phyloP scores from a whole-genome alignment of 2,888 invertebrate species.

The Pammene fasciana region DNA sequence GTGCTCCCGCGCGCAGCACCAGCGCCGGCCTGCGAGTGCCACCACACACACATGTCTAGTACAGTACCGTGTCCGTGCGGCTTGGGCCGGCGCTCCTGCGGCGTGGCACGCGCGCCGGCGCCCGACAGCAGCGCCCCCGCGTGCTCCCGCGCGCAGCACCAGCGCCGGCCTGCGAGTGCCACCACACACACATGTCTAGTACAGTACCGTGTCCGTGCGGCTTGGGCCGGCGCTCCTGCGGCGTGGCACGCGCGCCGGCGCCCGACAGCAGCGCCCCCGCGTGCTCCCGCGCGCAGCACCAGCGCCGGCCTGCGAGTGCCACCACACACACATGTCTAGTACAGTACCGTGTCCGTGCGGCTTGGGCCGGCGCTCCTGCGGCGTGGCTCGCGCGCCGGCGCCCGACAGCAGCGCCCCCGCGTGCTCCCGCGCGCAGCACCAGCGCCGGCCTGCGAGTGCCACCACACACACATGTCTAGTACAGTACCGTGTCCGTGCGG shows the following conservation, averaged over 20 bases:
- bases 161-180: conserved; percentile 86
- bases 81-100: conserved; percentile 52
- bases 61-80: conserved; percentile 54
- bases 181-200: too few species aligned
- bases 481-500: conserved; percentile 54
- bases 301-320: conserved; percentile 86
- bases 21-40: conserved; percentile 86
- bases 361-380: conserved; percentile 52
- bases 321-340: too few species aligned
- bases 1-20: conserved; percentile 90
- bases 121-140: conserved; percentile 91
- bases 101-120: conserved; percentile 58
- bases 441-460: conserved; percentile 86
- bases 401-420: conserved; percentile 91
- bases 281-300: conserved; percentile 90
- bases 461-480: too few species aligned
- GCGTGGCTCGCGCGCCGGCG: conserved; percentile 58
- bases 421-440: conserved; percentile 90
- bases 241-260: conserved; percentile 58
- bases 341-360: conserved; percentile 54
- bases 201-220: conserved; percentile 54
- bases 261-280: conserved; percentile 91
- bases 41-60: too few species aligned
- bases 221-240: conserved; percentile 52
- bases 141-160: conserved; percentile 90